Conservation (phyloP, 2,113 vertebrate genomes). For the Myodes glareolus region DNA sequence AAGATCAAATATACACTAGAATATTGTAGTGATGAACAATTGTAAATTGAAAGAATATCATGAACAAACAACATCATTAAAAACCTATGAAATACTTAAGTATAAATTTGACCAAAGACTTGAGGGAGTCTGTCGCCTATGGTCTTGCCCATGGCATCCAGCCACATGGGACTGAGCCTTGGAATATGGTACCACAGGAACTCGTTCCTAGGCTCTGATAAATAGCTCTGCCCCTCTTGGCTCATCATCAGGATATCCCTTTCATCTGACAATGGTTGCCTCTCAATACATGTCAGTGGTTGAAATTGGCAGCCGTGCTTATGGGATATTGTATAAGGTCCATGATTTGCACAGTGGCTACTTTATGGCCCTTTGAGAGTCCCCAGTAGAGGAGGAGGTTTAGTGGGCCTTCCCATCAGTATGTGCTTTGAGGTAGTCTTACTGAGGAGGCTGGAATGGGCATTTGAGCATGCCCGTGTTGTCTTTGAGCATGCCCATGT, state of each 20-base stretch:
- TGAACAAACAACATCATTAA: background rate
- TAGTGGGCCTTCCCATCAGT: slow-evolving; percentile 91
- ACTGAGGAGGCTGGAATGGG: slow-evolving; percentile 90
- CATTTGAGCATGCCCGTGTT: slow-evolving; percentile 94
- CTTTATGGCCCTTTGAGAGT: slow-evolving; percentile 88
- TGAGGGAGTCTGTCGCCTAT: slow-evolving; percentile 59
- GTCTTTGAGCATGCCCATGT: slow-evolving; percentile 94
- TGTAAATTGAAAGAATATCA: background rate
- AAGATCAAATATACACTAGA: background rate
- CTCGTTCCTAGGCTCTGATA: slow-evolving; percentile 39
- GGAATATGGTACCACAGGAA: slow-evolving; percentile 57
- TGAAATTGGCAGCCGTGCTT: slow-evolving; percentile 93
- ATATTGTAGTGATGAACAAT: background rate
- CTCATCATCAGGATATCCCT: slow-evolving; percentile 23
- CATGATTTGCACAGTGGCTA: slow-evolving; percentile 91
- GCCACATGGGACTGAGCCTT: background rate
- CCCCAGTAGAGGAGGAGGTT: slow-evolving; percentile 85
- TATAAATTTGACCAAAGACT: slow-evolving; percentile 22
- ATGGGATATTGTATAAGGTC: slow-evolving; percentile 94
- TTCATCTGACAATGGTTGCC: slow-evolving; percentile 70
- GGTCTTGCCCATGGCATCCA: background rate
- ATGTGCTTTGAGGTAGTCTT: slow-evolving; percentile 93
- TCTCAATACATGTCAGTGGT: slow-evolving; percentile 91
- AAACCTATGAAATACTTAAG: background rate
- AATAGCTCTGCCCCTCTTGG: slow-evolving; percentile 35